Evolutionary conservation across 30 jellyfish, hydroid and myxozoan genomes (phyloP).

Genomic region (Haliclystus octoradiatus): DNA sequence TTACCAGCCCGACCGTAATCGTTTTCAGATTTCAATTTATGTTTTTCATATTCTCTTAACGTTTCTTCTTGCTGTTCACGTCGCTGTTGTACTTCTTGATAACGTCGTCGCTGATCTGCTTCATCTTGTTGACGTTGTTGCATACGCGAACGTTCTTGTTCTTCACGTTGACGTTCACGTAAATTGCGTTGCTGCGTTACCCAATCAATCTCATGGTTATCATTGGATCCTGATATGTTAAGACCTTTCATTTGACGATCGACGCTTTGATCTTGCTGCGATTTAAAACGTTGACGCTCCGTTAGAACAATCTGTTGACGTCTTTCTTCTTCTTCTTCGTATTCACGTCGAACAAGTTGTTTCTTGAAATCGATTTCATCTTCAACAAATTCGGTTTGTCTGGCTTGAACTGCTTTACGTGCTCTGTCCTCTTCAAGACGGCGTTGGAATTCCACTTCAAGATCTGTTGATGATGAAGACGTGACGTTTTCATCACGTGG

Average conservation of each 20-base stretch:
- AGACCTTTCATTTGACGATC: constrained; percentile 23
- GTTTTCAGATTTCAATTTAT: constrained; percentile 23
- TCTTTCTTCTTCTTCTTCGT: constrained; percentile 37
- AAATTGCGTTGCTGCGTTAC: constrained; percentile 43
- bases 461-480: constrained; percentile 7
- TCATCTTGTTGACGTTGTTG: constrained; percentile 55
- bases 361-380: constrained; percentile 34
- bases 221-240: constrained; percentile 4
- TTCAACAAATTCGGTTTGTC: constrained; percentile 3
- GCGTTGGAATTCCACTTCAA: constrained; percentile 58
- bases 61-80: constrained; percentile 54
- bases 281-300: constrained; percentile 1
- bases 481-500: too few species aligned
- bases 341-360: constrained; percentile 21
- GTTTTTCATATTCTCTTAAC: constrained; percentile 55
- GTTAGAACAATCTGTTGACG: constrained; percentile 23
- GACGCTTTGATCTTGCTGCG: constrained; percentile 2
- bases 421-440: constrained; percentile 52
- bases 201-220: constrained; percentile 45
- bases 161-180: constrained; percentile 44
- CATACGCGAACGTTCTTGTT: constrained; percentile 52
- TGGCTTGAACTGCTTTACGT: constrained; percentile 11
- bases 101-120: constrained; percentile 45
- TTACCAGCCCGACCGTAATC: not conserved
- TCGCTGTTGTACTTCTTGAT: constrained; percentile 31